phyloP scores from a whole-genome alignment of 2,797 vertebrate genomes.

The Sebastes hubbsi region DNA sequence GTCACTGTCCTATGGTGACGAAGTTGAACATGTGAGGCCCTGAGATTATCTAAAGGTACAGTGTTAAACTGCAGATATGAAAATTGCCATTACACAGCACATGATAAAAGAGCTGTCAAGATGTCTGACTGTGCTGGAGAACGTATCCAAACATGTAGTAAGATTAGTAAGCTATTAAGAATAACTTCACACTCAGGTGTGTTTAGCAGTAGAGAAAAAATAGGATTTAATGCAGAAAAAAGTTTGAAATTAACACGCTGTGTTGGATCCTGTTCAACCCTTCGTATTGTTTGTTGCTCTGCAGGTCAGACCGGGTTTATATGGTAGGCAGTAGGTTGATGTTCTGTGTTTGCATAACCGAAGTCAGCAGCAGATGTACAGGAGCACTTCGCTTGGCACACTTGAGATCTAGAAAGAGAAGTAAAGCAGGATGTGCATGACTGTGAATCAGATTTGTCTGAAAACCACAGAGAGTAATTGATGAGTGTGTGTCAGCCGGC shows the following conservation, averaged over 20 bases:
- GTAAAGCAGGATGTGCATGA: slow-evolving; percentile 12
- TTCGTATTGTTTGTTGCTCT: background rate
- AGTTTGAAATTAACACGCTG: background rate
- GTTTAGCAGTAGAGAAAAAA: background rate
- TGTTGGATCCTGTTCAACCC: background rate
- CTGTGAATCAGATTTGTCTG: slow-evolving; percentile 20
- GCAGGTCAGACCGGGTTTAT: background rate
- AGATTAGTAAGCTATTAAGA: background rate
- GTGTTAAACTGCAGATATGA: too few species aligned
- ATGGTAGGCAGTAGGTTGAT: rapidly evolving
- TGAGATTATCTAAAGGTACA: too few species aligned
- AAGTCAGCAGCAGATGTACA: background rate
- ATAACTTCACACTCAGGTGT: rapidly evolving
- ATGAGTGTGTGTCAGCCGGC: background rate
- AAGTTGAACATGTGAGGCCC: too few species aligned
- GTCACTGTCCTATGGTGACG: too few species aligned
- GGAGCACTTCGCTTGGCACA: background rate
- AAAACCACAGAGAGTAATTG: slow-evolving; percentile 9
- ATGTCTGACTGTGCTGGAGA: background rate
- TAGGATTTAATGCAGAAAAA: background rate
- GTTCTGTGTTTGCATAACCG: slow-evolving; percentile 13
- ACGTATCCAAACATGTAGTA: background rate
- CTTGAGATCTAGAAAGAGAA: background rate
- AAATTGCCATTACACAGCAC: background rate
- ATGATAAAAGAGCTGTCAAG: slow-evolving; percentile 34